Evolutionary conservation across 2,888 invertebrate species (phyloP), one percentile per base, ranked within the genome.

Genomic region (Lacanobia oleracea): DNA sequence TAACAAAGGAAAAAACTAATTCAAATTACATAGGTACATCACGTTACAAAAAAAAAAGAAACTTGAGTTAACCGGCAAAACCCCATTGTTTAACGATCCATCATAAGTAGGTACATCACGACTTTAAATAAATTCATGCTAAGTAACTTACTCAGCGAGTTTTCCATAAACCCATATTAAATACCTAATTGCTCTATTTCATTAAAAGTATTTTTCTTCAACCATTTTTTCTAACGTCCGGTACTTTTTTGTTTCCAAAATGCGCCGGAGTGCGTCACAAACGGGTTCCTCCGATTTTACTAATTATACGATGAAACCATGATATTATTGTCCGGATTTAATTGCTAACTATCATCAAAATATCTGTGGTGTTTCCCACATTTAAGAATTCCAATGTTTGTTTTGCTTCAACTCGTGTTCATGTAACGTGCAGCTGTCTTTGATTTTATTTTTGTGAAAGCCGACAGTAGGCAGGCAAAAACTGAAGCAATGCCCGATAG

Each of bases 51-150:
- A 54, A 54, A 50, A 60, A 43, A 78, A 62, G 48, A 54, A 50
- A 60, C 60, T 51, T 16, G 27, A 56, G 54, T 40, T 48, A 43
- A 62, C 56, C 43, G 77, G 81, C 33, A 78, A 81, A 75, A 75
- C 77, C 81, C 77, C 81, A 76, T 81, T 78, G 77, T 78, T 62
- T 53, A 61, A 53, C 60, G 40, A 56, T 63, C 43, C 21, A 79
- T 54, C 37, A 69, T 54, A 64, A 62, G 12, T 12, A 62, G 16
- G 18, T 62, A 76, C 68, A 77, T 77, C 82, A 81, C 77, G 77
- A 72, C 43, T 67, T 61, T 53, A 53, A 76, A 53, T 62, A 45
- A 53, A 53, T 75, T 75, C 40, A 48, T 56, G 40, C 16, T 60
- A 53, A 60, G 45, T 56, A 48, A 73, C 14, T 43, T 71, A 78